Evolutionary conservation across 2,888 invertebrate species (phyloP).

Genomic region (Girardia tigrina): DNA sequence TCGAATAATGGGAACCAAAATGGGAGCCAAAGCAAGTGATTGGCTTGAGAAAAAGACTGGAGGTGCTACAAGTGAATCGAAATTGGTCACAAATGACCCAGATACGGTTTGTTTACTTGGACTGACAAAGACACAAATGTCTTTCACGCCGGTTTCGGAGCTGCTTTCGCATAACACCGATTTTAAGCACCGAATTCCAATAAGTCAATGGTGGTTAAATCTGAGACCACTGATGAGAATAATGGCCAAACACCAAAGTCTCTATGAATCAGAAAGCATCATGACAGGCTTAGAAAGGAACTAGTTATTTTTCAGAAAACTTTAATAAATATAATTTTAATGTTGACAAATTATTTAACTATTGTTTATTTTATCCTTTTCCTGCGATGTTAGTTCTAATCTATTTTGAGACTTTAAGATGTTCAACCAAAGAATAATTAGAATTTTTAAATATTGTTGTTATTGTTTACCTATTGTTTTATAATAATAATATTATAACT

Average conservation of each 20-base stretch:
- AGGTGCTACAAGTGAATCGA: too few species aligned
- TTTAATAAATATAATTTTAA: too few species aligned
- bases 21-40: conserved; percentile 28
- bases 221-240: conserved; percentile 78
- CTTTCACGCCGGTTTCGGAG: not conserved
- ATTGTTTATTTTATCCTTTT: too few species aligned
- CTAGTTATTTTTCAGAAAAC: too few species aligned
- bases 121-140: not conserved
- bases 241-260: conserved; percentile 68
- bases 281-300: not conserved
- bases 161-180: not conserved
- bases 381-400: too few species aligned
- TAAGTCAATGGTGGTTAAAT: conserved; percentile 74
- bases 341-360: too few species aligned
- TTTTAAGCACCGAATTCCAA: conserved; percentile 42
- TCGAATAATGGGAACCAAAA: conserved; percentile 31
- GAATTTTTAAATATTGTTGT: too few species aligned
- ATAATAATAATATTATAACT: too few species aligned
- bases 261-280: conserved; percentile 9
- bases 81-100: not conserved
- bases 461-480: too few species aligned
- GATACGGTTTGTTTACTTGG: conserved; percentile 1
- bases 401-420: too few species aligned
- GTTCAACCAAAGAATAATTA: too few species aligned
- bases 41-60: not conserved